Conservation (phyloP, 2,888 invertebrate genomes). For the Perithous albicinctus region DNA sequence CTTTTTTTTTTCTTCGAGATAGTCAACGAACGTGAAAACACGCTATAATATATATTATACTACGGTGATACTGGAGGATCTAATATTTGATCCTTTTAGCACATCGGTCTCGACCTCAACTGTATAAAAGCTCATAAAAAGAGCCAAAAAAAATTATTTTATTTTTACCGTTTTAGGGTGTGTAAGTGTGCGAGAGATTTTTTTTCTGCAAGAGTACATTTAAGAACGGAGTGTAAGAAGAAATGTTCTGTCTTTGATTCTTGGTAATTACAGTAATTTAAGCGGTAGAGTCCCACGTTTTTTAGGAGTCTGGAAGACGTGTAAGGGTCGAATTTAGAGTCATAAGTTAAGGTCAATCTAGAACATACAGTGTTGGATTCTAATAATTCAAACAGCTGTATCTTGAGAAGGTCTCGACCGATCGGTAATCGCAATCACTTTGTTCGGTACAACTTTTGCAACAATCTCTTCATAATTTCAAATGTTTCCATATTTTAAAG, state of each 20-base stretch:
- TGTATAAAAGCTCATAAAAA: conserved; percentile 40
- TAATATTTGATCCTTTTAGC: neutral
- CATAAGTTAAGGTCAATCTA: no score
- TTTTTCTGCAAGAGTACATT: no score
- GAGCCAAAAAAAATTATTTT: conserved; percentile 34
- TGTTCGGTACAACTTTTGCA: no score
- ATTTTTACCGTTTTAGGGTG: conserved; percentile 48
- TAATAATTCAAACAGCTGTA: no score
- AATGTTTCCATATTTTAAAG: no score
- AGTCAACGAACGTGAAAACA: conserved; percentile 35
- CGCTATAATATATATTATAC: conserved; percentile 41
- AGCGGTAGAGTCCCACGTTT: conserved; percentile 3
- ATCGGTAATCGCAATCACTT: no score
- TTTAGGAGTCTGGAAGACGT: neutral
- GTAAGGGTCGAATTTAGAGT: no score
- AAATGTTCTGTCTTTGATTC: conserved; percentile 9
- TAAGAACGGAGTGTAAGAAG: neutral
- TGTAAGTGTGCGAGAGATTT: conserved; percentile 26
- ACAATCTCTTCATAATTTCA: no score
- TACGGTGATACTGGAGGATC: neutral
- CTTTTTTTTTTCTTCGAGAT: conserved; percentile 28
- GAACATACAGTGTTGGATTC: no score
- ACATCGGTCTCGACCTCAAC: conserved; percentile 40
- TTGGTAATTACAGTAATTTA: conserved; percentile 30
- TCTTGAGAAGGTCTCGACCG: no score